Percentiles rank a stretch among this genome's conserved stretches.
Evolutionary conservation across 2,113 vertebrate genomes (phyloP).

Genomic region (Sceloporus tristichus): DNA sequence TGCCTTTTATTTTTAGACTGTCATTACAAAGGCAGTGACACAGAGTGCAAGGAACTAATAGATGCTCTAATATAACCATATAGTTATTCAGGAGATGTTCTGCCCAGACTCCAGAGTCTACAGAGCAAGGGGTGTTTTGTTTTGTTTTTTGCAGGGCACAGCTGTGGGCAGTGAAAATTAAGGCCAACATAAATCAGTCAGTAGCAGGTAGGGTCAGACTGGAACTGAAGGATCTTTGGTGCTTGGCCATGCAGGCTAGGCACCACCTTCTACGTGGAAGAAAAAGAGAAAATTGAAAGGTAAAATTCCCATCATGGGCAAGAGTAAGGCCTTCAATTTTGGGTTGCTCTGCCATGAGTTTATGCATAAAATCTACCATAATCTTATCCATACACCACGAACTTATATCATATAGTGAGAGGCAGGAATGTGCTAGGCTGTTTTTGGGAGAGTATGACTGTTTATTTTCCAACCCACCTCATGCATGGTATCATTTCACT

Average conservation of each 20-base stretch:
- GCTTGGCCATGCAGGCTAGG: neutral
- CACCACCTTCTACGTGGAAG: neutral
- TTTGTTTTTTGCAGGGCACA: neutral
- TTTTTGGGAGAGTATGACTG: too few species aligned
- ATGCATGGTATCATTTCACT: too few species aligned
- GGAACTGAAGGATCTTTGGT: neutral
- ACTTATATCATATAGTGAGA: too few species aligned
- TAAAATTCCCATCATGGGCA: neutral
- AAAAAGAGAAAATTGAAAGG: neutral
- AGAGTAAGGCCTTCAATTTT: neutral
- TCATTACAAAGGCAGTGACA: slow-evolving; percentile 35
- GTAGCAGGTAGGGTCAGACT: neutral
- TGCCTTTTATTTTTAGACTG: slow-evolving; percentile 52
- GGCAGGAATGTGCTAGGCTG: too few species aligned
- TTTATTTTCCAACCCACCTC: too few species aligned
- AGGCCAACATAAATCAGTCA: neutral
- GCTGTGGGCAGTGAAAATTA: neutral
- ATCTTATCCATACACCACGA: too few species aligned
- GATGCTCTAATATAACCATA: neutral
- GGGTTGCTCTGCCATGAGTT: neutral
- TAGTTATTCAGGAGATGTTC: neutral
- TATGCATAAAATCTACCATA: too few species aligned
- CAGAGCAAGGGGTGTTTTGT: neutral
- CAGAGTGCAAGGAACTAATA: neutral
- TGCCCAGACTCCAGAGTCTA: neutral